A percentile compares a stretch with the other conserved stretches of the same genome.
These are phyloP conservation scores for Sternotherus odoratus DNA, from an alignment of 2,797 vertebrate species.

Conservation along the genomic window DNA sequence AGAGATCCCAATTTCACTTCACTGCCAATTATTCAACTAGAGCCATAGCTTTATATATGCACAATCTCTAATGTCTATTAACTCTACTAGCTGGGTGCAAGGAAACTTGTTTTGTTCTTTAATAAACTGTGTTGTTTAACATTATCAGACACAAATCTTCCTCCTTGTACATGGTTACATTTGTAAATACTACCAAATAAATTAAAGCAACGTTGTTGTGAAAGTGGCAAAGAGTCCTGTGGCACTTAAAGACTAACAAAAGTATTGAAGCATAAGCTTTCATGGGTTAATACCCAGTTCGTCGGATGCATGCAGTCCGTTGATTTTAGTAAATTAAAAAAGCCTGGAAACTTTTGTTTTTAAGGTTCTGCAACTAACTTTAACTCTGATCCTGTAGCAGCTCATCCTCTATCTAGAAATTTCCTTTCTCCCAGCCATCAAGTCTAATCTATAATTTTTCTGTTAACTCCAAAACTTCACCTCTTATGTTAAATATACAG, in stretches of 20 bases:
- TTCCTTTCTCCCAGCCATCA: neutral
- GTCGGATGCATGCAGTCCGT: no score
- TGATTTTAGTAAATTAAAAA: neutral
- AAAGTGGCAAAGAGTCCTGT: no score
- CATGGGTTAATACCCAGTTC: no score
- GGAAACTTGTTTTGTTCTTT: neutral
- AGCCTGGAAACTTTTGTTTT: neutral
- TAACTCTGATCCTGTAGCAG: neutral
- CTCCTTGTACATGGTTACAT: neutral
- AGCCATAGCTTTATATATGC: neutral
- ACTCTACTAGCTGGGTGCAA: neutral
- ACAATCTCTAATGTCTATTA: neutral
- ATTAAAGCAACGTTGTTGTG: neutral
- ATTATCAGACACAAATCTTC: neutral
- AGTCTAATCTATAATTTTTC: neutral
- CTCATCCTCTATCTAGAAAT: neutral
- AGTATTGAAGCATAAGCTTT: no score
- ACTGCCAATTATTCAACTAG: neutral
- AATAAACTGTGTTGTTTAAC: neutral
- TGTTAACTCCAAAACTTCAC: neutral
- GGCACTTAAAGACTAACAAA: no score
- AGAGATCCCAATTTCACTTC: neutral
- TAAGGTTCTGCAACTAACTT: neutral
- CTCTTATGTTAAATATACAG: neutral
- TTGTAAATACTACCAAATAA: neutral